Conservation (phyloP, 2,113 vertebrate genomes). For the Hemibagrus wyckioides region DNA sequence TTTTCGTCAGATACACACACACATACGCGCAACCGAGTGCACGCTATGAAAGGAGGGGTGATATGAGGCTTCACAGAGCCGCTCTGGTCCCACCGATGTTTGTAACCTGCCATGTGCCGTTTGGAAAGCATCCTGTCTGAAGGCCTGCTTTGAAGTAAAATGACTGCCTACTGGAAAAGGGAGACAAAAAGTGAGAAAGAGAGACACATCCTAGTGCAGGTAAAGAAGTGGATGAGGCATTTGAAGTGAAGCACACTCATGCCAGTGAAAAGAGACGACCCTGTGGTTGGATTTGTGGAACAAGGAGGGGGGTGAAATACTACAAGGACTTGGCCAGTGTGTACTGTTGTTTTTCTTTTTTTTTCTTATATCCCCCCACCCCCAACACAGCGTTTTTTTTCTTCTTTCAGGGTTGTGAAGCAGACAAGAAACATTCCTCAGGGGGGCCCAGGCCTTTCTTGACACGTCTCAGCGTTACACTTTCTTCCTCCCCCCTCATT, state of each 20-base stretch:
- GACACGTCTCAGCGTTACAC: slow-evolving; percentile 79
- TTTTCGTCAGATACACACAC: slow-evolving; percentile 49
- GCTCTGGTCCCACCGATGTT: slow-evolving; percentile 29
- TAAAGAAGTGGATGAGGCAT: slow-evolving; percentile 20
- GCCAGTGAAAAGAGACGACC: slow-evolving; percentile 45
- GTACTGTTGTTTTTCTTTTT: slow-evolving; percentile 43
- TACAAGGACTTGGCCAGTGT: slow-evolving; percentile 51
- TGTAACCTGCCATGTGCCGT: slow-evolving; percentile 49
- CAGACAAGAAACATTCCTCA: slow-evolving; percentile 82
- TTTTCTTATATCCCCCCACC: slow-evolving; percentile 22
- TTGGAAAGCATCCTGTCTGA: slow-evolving; percentile 46
- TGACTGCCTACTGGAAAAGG: slow-evolving; percentile 21
- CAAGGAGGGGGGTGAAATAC: slow-evolving; percentile 45
- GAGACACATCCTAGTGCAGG: slow-evolving; percentile 6
- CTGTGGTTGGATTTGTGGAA: slow-evolving; percentile 48
- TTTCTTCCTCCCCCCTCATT: slow-evolving; percentile 62
- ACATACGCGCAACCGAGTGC: slow-evolving; percentile 9
- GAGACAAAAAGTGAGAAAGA: background rate
- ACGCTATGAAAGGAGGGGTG: slow-evolving; percentile 2
- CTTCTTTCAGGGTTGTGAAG: slow-evolving; percentile 65
- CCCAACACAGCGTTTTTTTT: slow-evolving; percentile 42
- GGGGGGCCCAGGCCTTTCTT: slow-evolving; percentile 79
- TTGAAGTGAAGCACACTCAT: slow-evolving; percentile 47
- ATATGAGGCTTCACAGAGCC: slow-evolving; percentile 34
- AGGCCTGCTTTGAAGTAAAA: slow-evolving; percentile 37